Evolutionary conservation across 2,888 invertebrate species (phyloP).

Genomic region (Esperia sulphurella): DNA sequence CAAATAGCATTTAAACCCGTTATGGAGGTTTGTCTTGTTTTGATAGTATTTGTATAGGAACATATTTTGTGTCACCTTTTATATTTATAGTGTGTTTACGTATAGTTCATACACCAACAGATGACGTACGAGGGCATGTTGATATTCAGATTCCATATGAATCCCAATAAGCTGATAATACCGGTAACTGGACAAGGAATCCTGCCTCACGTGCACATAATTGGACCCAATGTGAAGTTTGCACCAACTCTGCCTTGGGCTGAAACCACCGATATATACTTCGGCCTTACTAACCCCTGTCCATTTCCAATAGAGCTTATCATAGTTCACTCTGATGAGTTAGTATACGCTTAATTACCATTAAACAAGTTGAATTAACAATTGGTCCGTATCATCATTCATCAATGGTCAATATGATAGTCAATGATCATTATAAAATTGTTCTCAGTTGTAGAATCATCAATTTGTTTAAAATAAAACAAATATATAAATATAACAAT

Average conservation of each 20-base stretch:
- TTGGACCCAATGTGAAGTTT: conserved; percentile 75
- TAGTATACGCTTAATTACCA: conserved; percentile 28
- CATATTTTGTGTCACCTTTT: neutral
- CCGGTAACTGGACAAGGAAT: conserved; percentile 74
- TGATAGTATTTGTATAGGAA: neutral
- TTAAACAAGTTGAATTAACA: no score
- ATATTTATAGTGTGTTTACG: neutral
- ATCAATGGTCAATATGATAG: no score
- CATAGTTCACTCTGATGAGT: conserved; percentile 83
- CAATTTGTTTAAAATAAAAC: no score
- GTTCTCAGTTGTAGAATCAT: no score
- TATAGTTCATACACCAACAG: conserved; percentile 26
- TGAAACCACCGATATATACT: conserved; percentile 73
- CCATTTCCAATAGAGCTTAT: conserved; percentile 83
- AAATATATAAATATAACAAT: no score
- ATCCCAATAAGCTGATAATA: conserved; percentile 64
- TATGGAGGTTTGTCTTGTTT: conserved; percentile 42
- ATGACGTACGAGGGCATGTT: conserved; percentile 60
- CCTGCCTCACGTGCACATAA: conserved; percentile 72
- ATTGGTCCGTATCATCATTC: no score
- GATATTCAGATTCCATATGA: conserved; percentile 72
- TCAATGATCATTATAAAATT: no score
- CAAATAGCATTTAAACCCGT: conserved; percentile 79
- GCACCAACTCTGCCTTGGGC: conserved; percentile 82
- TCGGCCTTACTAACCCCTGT: conserved; percentile 82